Evolutionary conservation across 2,888 invertebrate genomes (phyloP), one percentile per base, ranked within the genome.

Genomic region (Parapristionchus giblindavisi): DNA sequence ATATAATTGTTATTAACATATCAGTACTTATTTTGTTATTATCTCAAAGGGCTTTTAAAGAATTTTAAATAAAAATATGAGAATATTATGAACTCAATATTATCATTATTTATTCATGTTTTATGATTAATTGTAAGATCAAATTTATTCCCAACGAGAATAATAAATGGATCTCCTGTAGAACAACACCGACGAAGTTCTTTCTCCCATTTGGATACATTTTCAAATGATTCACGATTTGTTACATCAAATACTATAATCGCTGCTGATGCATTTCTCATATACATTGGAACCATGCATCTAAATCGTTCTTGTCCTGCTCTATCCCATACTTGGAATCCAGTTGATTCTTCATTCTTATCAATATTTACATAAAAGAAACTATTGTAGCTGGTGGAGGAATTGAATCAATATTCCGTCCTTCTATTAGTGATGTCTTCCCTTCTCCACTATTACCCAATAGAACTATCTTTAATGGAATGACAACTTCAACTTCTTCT

Each of bases 191-290:
- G 65, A 27, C 29, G 29, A 29, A 65, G 34, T 65, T 65, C 65
- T 65, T 79, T 77, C 11, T 79, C 72, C 85, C 85, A 85, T 75
- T 77, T 76, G 43, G 81, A 79, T 56, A 85, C 79, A 63, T 81
- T 81, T 38, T 83, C 82, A 71, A 85, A 85, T 6, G 84, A 81
- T 6, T 75, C 75, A 27, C 84, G 75, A 60, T 81, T 76, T 17
- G 84, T 83, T 75, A 85, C 80, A 71, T 85, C 85, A 73, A 84
- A 85, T n/a, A 85, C 83, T 29, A 85, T 76, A 17, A 85, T 76
- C 21, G 84, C 83, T 0, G 84, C 84, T 24, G 79, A 79, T 21
- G 84, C 84, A 54, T 84, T 84, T 38, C 84, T 76, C 81, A 84
- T 82, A 70, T 85, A 84, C 85, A 85, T 84, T 40, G 85, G 84